Percentiles rank a stretch among this genome's conserved stretches.
phyloP scores from a whole-genome alignment of 2,888 invertebrate species.

The Malthinus seriepunctatus region DNA sequence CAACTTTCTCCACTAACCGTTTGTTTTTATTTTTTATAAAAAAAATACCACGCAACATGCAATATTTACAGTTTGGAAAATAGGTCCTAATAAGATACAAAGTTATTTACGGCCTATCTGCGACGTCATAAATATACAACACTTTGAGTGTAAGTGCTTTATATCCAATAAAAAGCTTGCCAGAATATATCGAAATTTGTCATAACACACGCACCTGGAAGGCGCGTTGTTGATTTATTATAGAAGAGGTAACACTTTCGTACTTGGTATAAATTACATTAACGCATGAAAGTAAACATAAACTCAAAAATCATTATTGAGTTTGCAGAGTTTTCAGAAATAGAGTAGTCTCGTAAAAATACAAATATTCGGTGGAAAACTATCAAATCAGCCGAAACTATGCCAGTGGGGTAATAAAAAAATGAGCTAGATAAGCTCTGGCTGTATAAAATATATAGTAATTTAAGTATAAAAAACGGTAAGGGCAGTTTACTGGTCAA shows the following conservation, averaged over 20 bases:
- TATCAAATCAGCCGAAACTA: background rate
- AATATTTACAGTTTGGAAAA: conserved; percentile 18
- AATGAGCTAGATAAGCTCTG: conserved; percentile 10
- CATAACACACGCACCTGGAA: conserved; percentile 4
- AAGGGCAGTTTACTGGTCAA: no score
- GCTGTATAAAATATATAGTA: conserved; percentile 26
- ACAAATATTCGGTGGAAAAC: background rate
- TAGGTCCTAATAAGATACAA: conserved; percentile 19
- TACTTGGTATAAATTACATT: background rate
- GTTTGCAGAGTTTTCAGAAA: conserved; percentile 8
- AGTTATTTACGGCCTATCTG: conserved; percentile 22
- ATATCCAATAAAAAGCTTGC: conserved; percentile 15
- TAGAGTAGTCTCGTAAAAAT: background rate
- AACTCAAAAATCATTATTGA: background rate
- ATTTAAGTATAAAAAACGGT: no score
- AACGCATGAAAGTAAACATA: background rate
- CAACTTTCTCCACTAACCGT: no score
- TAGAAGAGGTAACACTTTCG: background rate
- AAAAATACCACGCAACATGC: conserved; percentile 5
- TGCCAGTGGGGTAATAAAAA: conserved; percentile 1
- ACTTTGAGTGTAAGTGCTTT: conserved; percentile 12
- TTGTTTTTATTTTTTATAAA: background rate
- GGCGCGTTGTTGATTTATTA: conserved; percentile 6
- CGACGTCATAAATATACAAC: conserved; percentile 18
- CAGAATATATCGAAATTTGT: conserved; percentile 7